These are phyloP conservation scores for Holacanthella duospinosa DNA, from an alignment of 2,888 invertebrate species.

Conservation along the genomic window DNA sequence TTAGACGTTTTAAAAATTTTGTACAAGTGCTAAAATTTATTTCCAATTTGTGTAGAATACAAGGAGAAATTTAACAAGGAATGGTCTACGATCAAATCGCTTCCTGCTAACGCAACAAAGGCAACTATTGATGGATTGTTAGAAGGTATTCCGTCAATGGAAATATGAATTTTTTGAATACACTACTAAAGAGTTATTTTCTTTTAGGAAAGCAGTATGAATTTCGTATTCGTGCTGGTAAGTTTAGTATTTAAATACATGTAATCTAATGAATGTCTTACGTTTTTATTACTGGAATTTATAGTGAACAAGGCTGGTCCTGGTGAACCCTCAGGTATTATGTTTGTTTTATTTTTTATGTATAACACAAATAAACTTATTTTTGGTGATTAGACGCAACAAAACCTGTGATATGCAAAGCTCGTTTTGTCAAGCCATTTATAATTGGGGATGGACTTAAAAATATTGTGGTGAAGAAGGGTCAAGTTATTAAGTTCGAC, in stretches of 20 bases:
- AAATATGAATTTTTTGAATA: constrained; percentile 38
- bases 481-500: constrained; percentile 83
- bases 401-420: constrained; percentile 74
- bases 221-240: constrained; percentile 84
- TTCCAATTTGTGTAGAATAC: neutral
- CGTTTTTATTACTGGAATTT: no score
- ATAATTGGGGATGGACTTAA: constrained; percentile 79
- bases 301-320: constrained; percentile 62
- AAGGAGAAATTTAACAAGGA: constrained; percentile 83
- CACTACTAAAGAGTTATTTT: neutral
- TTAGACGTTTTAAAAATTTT: no score
- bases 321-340: constrained; percentile 59
- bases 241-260: no score
- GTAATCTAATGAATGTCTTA: no score
- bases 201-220: constrained; percentile 58
- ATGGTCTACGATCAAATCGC: constrained; percentile 75
- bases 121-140: constrained; percentile 80
- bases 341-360: neutral
- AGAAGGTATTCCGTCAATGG: no score
- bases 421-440: constrained; percentile 83
- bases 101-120: constrained; percentile 62
- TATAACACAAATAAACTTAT: constrained; percentile 45
- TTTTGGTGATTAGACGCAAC: constrained; percentile 40
- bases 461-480: constrained; percentile 86
- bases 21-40: neutral